Base-by-base conservation (phyloP, 2,113 vertebrate genomes). In the Triplophysa tibetana region DNA sequence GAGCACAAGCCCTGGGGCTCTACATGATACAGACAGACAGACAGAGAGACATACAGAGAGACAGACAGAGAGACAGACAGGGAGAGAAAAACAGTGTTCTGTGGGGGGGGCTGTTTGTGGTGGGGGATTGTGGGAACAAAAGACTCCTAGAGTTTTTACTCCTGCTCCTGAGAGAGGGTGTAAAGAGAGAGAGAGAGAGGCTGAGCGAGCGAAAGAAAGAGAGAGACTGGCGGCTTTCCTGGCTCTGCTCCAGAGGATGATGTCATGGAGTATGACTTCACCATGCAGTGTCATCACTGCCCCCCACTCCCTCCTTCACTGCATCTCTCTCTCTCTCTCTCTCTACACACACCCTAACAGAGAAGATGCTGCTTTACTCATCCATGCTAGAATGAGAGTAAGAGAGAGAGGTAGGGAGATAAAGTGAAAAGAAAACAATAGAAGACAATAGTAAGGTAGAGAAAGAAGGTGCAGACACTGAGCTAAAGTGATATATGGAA, bases 191-290 rank as follows among this genome's bases (percentile, higher is more conserved):
- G 38, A 50, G 13, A 82, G 67, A 75, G 54, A 67, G 73, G 60
- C 65, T 29, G 72, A 77, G 73, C 74, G 43, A 80, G 64, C 74
- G 52, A 80, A 60, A 63, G 52, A 80, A 60, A 63, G 52, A 78
- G 72, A 75, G 63, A 81, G 81, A 80, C 84, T 69, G 79, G 82
- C 82, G 81, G 70, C 81, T 79, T 74, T 72, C 23, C 66, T 88
- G 85, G 87, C 85, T 83, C 70, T 38, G 17, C 70, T 80, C 87
- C 83, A 87, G 77, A 80, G 48, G 81, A 85, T 87, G 87, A 87
- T 88, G 86, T 88, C 87, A 87, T 87, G 73, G 79, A 74, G 80
- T 58, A 88, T 88, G 87, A 88, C 87, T 82, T 88, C 86, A 87
- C 83, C 84, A 75, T 87, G 87, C 84, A 82, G 86, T 87, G 87